phyloP scores from a whole-genome alignment of 2,797 vertebrate genomes.

The Sibirionetta formosa region DNA sequence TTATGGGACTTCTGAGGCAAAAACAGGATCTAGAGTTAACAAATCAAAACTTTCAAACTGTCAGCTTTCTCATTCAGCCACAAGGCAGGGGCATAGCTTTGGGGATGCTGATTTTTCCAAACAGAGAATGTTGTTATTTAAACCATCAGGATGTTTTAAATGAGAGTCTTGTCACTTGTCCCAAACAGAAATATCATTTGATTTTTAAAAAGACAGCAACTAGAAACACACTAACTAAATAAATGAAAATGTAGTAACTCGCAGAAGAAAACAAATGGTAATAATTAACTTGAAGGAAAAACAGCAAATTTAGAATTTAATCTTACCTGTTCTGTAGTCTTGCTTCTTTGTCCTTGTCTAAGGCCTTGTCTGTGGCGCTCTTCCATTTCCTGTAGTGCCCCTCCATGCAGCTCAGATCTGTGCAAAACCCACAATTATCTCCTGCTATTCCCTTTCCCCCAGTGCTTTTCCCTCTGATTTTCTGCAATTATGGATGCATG shows the following conservation, averaged over 20 bases:
- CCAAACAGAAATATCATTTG: background rate
- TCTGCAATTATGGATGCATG: rapidly evolving
- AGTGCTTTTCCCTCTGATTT: background rate
- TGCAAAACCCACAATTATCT: background rate
- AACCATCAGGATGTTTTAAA: background rate
- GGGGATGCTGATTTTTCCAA: background rate
- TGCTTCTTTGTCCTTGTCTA: background rate
- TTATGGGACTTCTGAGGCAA: background rate
- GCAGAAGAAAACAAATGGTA: background rate
- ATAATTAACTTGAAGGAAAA: background rate
- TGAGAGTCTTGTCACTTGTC: background rate
- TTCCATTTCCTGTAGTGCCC: background rate
- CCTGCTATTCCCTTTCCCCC: background rate
- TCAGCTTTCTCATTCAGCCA: constrained; percentile 47
- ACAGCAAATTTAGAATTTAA: background rate
- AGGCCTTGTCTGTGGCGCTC: background rate
- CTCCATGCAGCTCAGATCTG: background rate
- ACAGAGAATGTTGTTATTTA: background rate
- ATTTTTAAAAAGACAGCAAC: background rate
- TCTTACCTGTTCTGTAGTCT: background rate
- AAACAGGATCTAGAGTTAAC: background rate
- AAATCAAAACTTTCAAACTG: background rate
- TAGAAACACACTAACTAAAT: background rate
- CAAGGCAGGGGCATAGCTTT: constrained; percentile 57
- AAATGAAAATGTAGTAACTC: background rate